Base-by-base conservation (phyloP, 2,797 vertebrate genomes). In the Cuculus canorus region DNA sequence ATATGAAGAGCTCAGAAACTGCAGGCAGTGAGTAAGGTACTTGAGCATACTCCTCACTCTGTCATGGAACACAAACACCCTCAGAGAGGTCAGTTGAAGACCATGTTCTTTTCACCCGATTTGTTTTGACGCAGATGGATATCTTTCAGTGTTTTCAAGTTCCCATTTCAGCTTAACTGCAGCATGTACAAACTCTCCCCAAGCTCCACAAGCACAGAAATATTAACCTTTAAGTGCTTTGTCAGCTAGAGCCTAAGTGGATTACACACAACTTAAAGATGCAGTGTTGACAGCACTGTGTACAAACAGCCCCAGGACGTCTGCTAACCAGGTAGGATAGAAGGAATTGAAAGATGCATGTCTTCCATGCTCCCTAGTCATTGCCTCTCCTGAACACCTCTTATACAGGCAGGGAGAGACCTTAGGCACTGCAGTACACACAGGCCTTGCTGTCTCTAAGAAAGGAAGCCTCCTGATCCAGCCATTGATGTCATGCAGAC, bases 151-250 rank as follows among this genome's bases (percentile, higher is more conserved):
- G 41, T 73, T 88, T 94, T 64, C 53, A 86, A 64, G 48, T 73
- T 48, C 70, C 28, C 9, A 52, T 0, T 66, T 86, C 77, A 80
- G 60, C 64, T 56, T 66, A 86, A 90, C 48, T 75, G 71, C 90
- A 91, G 64, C 63, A 56, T 2, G 14, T 21, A 41, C 28, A 66
- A 10, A 43, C 33, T 71, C 85, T 86, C 28, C 68, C 76, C 41
- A 60, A 77, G 61, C 48, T 89, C 33, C 63, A 32, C 0, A 0
- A 82, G 60, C 63, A 88, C 13, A 77, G 59, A 79, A 86, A 60
- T 86, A 65, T 12, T 39, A 76, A 43, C 54, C n/a, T 90, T 73
- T 89, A 93, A 92, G 78, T 65, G 82, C 78, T 77, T 91, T 93
- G 83, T 63, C 79, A 90, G 71, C 52, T 59, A 48, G 56, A 76